Percentiles rank a stretch among this genome's conserved stretches.
phyloP scores from a whole-genome alignment of 2,113 vertebrate genomes.

The Hydrolagus affinis region DNA sequence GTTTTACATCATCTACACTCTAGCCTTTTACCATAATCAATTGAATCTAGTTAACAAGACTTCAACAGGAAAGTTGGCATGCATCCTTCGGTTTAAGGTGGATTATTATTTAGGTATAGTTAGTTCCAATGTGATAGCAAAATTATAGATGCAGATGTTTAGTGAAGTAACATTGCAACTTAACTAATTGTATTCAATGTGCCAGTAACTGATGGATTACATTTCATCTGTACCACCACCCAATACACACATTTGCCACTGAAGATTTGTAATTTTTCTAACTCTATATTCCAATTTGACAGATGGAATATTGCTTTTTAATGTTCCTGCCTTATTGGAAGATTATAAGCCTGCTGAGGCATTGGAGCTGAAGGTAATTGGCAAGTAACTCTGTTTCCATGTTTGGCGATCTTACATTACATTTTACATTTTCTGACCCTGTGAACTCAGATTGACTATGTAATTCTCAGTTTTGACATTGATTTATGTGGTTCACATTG shows the following conservation, averaged over 20 bases:
- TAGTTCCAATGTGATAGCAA: not conserved
- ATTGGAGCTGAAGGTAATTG: not conserved
- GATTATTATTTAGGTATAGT: not conserved
- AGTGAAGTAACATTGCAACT: not conserved
- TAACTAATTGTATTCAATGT: not conserved
- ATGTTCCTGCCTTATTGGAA: not conserved
- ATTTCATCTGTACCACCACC: not conserved
- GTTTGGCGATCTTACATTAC: not conserved
- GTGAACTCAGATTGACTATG: conserved; percentile 1
- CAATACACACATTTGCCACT: not conserved
- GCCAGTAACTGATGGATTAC: not conserved
- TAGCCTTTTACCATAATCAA: conserved; percentile 41
- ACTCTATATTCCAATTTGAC: not conserved
- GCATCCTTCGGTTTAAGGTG: not conserved
- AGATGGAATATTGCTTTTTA: not conserved
- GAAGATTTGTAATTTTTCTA: not conserved
- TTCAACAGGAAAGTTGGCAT: not conserved
- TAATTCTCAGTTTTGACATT: not conserved
- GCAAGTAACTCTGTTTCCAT: not conserved
- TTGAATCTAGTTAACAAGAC: conserved; percentile 43
- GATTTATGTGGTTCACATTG: conserved; percentile 2
- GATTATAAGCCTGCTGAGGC: not conserved
- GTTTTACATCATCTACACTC: conserved; percentile 40
- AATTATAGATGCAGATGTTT: not conserved
- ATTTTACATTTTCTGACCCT: conserved; percentile 1